Evolutionary conservation across 2,888 invertebrate genomes (phyloP), one percentile per base, ranked within the genome.

Genomic region (Vannuccia rotundouncinata): DNA sequence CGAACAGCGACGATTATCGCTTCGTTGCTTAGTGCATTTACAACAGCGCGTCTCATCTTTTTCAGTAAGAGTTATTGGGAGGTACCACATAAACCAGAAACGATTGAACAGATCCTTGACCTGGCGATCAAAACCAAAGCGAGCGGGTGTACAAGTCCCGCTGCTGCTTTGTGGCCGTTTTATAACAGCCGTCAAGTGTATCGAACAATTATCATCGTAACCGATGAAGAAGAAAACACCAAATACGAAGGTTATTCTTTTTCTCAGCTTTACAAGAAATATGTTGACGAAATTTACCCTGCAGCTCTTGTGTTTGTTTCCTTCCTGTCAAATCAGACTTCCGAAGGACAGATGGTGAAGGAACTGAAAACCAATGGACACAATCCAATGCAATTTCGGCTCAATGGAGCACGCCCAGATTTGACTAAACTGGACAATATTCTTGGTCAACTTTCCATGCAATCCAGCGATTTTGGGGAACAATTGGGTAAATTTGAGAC

Each of bases 201-300:
- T 0, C 87, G 86, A 80, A 88, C 88, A 27, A 85, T 88, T 82
- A 86, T 88, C 75, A 84, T 88, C 74, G 86, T 86, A n/a, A 88
- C 88, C 13, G 88, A 88, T 82, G 88, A 88, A 79, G 87, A 88
- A 82, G 87, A 87, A 82, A 87, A 87, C 82, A 82, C 82, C 0
- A 76, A 59, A 2, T 82, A 22, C 59, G 25, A 84, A 17, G 77
- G 74, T 25, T 27, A 1, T n/a, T 27, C 86, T 10, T 88, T 88
- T 82, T 80, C 82, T 25, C 77, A 80, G 13, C 81, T 88, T 79
- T 88, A 84, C 83, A 83, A 85, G 82, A 85, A 85, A 82, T 88
- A 88, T 83, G 82, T 83, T 75, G 83, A 85, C 2, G 87, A 87
- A 77, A 86, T 88, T 0, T 86, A 84, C 83, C 86, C 86, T 13